These are phyloP conservation scores for Erynnis tages DNA, from an alignment of 2,888 invertebrate genomes.

Conservation along the genomic window DNA sequence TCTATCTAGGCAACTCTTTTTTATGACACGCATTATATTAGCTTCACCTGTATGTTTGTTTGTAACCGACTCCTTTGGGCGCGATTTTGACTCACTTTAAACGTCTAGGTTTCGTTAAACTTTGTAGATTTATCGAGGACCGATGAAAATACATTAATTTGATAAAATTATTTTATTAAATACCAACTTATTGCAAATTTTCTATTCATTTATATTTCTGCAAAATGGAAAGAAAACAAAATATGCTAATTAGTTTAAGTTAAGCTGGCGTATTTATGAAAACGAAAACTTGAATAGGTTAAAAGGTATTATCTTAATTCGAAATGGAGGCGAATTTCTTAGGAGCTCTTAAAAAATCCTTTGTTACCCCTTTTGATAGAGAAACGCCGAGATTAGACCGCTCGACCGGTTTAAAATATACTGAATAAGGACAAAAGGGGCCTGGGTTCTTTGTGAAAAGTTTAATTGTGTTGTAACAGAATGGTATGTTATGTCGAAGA, in stretches of 20 bases:
- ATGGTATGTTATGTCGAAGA: constrained; percentile 3
- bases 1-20: too few relatives aligned
- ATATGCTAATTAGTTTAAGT: background rate
- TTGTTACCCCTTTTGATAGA: constrained; percentile 21
- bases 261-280: constrained; percentile 12
- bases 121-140: too few relatives aligned
- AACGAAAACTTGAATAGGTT: constrained; percentile 8
- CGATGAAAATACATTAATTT: too few relatives aligned
- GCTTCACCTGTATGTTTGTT: too few relatives aligned
- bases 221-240: too few relatives aligned
- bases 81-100: too few relatives aligned
- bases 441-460: constrained; percentile 38
- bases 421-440: constrained; percentile 36
- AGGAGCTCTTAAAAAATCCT: constrained; percentile 12
- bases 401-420: constrained; percentile 36
- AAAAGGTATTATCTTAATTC: constrained; percentile 12
- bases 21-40: too few relatives aligned
- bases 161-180: too few relatives aligned
- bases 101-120: too few relatives aligned
- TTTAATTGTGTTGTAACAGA: constrained; percentile 39
- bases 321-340: constrained; percentile 8
- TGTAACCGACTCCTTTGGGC: too few relatives aligned
- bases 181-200: too few relatives aligned
- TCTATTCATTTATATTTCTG: too few relatives aligned
- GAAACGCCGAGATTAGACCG: constrained; percentile 20